phyloP scores from a whole-genome alignment of 2,113 vertebrate genomes.

The Anolis carolinensis region DNA sequence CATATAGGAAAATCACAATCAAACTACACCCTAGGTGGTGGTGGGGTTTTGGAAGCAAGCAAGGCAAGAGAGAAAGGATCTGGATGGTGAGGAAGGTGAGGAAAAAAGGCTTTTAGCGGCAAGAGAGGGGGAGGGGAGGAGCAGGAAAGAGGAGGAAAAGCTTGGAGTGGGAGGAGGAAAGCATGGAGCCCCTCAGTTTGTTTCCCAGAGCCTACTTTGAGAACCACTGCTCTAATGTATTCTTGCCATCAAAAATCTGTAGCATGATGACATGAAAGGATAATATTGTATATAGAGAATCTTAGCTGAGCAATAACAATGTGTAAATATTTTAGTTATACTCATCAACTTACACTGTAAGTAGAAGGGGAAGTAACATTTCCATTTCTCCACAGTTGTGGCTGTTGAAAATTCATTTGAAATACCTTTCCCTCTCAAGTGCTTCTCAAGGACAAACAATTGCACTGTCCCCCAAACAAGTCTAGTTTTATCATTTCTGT shows the following conservation, averaged over 20 bases:
- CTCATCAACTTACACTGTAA: background rate
- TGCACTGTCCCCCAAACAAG: background rate
- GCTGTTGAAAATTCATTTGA: no score
- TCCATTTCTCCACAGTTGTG: background rate
- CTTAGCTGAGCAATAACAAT: background rate
- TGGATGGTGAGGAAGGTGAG: no score
- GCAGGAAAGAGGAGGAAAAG: no score
- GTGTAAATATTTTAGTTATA: background rate
- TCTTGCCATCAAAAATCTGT: background rate
- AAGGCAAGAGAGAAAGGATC: no score
- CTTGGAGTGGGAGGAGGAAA: no score
- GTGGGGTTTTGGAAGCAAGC: no score
- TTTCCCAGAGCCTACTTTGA: background rate
- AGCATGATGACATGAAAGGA: conserved; percentile 16
- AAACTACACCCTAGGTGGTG: no score
- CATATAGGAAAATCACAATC: no score
- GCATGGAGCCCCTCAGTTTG: background rate
- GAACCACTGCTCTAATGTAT: background rate
- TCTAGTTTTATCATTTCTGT: background rate
- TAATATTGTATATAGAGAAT: background rate
- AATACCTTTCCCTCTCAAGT: background rate
- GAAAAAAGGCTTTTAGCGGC: no score
- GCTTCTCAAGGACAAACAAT: no score
- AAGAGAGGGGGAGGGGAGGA: no score
- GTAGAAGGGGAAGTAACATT: background rate